A percentile compares a stretch with the other conserved stretches of the same genome.
These are phyloP conservation scores for Oryzias melastigma DNA, from an alignment of 2,113 vertebrate genomes.

Conservation along the genomic window DNA sequence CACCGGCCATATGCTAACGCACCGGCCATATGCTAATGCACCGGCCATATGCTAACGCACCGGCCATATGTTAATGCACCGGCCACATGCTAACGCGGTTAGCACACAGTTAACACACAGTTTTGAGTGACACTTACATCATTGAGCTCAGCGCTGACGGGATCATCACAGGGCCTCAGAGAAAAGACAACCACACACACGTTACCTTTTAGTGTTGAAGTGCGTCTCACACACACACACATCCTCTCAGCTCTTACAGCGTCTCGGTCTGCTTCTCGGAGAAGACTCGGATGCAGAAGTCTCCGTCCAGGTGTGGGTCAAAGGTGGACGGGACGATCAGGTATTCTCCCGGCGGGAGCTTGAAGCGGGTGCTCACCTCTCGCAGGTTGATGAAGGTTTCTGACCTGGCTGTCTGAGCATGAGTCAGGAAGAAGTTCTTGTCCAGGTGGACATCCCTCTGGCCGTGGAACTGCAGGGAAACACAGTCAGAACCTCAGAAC, in stretches of 20 bases:
- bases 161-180: constrained; percentile 76
- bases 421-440: constrained; percentile 90
- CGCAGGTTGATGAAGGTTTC: constrained; percentile 94
- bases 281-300: constrained; percentile 93
- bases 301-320: constrained; percentile 85
- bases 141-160: constrained; percentile 61
- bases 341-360: constrained; percentile 88
- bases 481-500: constrained; percentile 12
- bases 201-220: neutral
- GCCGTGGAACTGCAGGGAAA: constrained; percentile 75
- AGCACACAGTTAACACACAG: neutral
- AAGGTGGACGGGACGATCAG: constrained; percentile 91
- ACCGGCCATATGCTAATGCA: neutral
- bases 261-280: constrained; percentile 88
- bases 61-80: neutral
- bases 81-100: no score
- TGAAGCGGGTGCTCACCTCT: constrained; percentile 88
- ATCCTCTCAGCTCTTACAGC: constrained; percentile 64
- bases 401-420: constrained; percentile 84
- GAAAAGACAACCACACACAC: neutral
- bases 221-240: neutral
- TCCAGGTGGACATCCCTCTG: constrained; percentile 88
- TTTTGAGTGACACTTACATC: constrained; percentile 60
- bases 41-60: no score
- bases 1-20: neutral